A percentile compares a stretch with the other conserved stretches of the same genome.
Conservation (phyloP, 1,140 invertebrate species). For the Paralvinella palmiformis region DNA sequence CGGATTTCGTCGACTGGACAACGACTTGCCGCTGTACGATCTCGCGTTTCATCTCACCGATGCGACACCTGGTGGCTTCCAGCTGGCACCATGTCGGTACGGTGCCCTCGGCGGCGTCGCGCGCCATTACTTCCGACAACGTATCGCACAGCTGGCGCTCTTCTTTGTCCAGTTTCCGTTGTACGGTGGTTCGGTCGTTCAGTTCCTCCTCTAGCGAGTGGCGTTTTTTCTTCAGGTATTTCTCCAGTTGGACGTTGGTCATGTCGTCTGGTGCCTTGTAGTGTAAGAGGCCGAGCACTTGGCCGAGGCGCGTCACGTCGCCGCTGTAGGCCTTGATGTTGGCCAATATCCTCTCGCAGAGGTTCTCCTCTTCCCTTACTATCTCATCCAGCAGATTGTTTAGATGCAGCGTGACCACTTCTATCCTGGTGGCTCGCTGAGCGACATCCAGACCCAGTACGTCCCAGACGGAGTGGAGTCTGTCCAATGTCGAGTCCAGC, state of each 20-base stretch:
- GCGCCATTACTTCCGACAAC: no score
- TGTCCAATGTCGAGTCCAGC: no score
- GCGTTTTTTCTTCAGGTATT: not conserved
- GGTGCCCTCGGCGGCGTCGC: no score
- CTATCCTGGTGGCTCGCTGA: not conserved
- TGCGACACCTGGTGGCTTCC: no score
- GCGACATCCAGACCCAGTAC: no score
- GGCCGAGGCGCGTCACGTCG: not conserved
- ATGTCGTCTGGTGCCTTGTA: not conserved
- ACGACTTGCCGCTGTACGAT: no score
- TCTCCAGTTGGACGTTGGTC: constrained; percentile 3
- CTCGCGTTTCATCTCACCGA: no score
- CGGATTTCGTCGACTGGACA: no score
- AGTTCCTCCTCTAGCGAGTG: constrained; percentile 2
- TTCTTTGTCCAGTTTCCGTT: not conserved
- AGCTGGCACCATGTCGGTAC: no score
- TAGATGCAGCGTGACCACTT: constrained; percentile 9
- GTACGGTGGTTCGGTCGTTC: not conserved
- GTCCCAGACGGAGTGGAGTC: no score
- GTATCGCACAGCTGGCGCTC: constrained; percentile 4
- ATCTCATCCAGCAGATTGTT: constrained; percentile 15
- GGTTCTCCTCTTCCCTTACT: constrained; percentile 6
- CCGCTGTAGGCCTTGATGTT: constrained; percentile 6
- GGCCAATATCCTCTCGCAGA: not conserved
- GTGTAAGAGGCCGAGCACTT: not conserved